Conservation (phyloP, 2,888 invertebrate species). For the Leptura quadrifasciata region DNA sequence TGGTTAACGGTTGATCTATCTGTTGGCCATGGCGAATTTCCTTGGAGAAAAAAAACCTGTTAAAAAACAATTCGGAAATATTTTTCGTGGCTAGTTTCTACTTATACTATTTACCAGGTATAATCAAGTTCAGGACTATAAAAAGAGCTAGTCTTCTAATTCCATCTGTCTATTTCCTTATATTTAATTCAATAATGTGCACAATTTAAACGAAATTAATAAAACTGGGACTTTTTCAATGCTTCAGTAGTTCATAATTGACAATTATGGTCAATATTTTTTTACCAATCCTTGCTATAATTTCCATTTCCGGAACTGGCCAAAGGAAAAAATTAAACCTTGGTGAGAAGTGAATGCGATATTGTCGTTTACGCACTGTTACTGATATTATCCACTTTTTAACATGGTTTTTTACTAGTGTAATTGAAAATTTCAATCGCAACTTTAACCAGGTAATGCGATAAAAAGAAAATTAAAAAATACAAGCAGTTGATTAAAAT, state of each 20-base stretch:
- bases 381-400: not conserved
- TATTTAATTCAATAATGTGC: too few relatives aligned
- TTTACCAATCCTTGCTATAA: not conserved
- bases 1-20: too few relatives aligned
- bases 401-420: not conserved
- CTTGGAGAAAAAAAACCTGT: too few relatives aligned
- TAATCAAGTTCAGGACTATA: too few relatives aligned
- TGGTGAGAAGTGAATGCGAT: conserved; percentile 32
- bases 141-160: too few relatives aligned
- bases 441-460: not conserved
- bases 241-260: conserved; percentile 12
- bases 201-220: too few relatives aligned
- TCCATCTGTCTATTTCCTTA: too few relatives aligned
- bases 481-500: too few relatives aligned
- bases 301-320: conserved; percentile 37
- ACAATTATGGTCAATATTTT: conserved; percentile 7
- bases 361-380: conserved; percentile 13
- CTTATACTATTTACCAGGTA: too few relatives aligned
- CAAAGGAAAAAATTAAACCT: conserved; percentile 25
- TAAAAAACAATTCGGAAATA: too few relatives aligned
- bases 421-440: not conserved
- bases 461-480: not conserved
- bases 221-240: not conserved
- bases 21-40: too few relatives aligned
- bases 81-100: too few relatives aligned